Evolutionary conservation across 1,140 invertebrate species (phyloP).

Genomic region (Megalopta genalis): DNA sequence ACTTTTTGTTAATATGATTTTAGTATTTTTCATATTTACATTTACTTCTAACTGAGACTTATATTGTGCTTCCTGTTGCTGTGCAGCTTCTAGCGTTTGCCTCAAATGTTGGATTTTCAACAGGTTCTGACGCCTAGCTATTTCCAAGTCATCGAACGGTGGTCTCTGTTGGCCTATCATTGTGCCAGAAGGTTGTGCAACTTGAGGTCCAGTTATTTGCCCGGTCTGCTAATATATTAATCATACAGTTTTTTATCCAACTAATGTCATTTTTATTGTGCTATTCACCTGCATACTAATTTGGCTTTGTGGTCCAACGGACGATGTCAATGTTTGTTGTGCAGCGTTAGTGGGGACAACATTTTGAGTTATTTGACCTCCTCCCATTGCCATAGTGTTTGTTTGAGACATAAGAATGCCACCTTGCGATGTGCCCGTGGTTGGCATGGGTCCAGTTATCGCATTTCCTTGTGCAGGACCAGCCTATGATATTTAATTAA

Average conservation of each 20-base stretch:
- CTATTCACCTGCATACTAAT: constrained; percentile 76
- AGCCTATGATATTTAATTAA: constrained; percentile 52
- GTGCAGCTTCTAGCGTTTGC: constrained; percentile 87
- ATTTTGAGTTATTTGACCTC: constrained; percentile 83
- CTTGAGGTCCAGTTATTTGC: constrained; percentile 70
- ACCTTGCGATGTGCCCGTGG: constrained; percentile 78
- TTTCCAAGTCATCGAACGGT: constrained; percentile 81
- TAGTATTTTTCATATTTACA: constrained; percentile 46
- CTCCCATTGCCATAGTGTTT: constrained; percentile 83
- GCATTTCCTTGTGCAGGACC: constrained; percentile 68
- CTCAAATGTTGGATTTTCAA: constrained; percentile 85
- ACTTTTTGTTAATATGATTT: neutral
- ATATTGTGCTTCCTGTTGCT: constrained; percentile 88
- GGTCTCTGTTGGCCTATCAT: constrained; percentile 80
- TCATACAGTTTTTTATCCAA: neutral
- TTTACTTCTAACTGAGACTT: constrained; percentile 85
- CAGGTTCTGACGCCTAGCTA: constrained; percentile 85
- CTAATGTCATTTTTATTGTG: neutral
- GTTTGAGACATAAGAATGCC: constrained; percentile 83
- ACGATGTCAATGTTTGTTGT: constrained; percentile 72
- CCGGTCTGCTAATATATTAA: constrained; percentile 45
- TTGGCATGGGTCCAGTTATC: constrained; percentile 78
- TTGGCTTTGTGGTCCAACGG: constrained; percentile 77
- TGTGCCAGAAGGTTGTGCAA: constrained; percentile 53
- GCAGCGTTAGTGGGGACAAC: constrained; percentile 77